Evolutionary conservation across 2,888 invertebrate species (phyloP).

Genomic region (Endomychus coccineus): DNA sequence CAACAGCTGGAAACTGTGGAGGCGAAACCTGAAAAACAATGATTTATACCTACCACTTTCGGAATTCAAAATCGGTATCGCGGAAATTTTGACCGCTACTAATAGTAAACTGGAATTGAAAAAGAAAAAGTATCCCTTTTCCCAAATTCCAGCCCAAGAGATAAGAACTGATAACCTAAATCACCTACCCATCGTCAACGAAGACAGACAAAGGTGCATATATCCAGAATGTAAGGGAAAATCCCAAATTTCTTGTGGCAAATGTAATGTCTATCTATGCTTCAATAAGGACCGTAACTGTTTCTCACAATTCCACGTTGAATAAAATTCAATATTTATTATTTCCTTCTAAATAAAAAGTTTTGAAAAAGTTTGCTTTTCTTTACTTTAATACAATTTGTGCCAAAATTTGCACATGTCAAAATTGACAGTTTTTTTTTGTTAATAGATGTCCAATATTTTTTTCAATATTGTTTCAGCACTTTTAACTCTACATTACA

Average conservation of each 20-base stretch:
- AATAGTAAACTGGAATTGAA: too few relatives aligned
- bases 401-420: slow-evolving; percentile 5
- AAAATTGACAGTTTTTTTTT: not conserved
- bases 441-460: slow-evolving; percentile 1
- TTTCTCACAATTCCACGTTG: slow-evolving; percentile 4
- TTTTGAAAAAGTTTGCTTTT: not conserved
- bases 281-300: slow-evolving; percentile 11
- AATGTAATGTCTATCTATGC: slow-evolving; percentile 10
- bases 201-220: slow-evolving; percentile 12
- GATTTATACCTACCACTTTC: slow-evolving; percentile 4
- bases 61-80: too few relatives aligned
- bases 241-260: slow-evolving; percentile 9
- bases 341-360: too few relatives aligned
- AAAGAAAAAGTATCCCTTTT: too few relatives aligned
- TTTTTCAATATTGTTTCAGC: not conserved
- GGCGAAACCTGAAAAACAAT: slow-evolving; percentile 2
- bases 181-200: slow-evolving; percentile 3
- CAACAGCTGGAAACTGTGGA: slow-evolving; percentile 3
- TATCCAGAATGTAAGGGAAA: slow-evolving; percentile 14
- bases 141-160: too few relatives aligned
- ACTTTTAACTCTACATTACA: not conserved
- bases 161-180: too few relatives aligned
- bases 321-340: too few relatives aligned
- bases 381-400: slow-evolving; percentile 6
- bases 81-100: too few relatives aligned